Evolutionary conservation across 2,113 vertebrate species (phyloP).

Genomic region (Istiophorus platypterus): DNA sequence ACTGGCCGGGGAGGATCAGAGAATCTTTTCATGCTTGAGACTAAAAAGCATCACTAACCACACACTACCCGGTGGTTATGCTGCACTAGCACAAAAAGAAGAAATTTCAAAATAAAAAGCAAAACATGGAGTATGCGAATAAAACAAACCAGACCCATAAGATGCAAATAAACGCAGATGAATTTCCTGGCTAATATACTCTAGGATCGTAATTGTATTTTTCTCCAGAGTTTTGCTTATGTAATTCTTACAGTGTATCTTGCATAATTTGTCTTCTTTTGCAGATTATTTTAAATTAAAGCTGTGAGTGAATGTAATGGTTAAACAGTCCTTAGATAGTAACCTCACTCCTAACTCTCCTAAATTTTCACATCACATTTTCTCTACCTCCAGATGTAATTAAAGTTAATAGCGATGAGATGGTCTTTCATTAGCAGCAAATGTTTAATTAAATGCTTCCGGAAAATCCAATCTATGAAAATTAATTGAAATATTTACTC

Average conservation of each 20-base stretch:
- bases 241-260: neutral
- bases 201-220: neutral
- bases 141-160: neutral
- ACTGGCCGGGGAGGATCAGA: neutral
- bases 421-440: too few species aligned
- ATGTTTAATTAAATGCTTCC: too few species aligned
- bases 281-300: neutral
- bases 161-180: neutral
- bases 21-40: neutral
- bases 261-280: neutral
- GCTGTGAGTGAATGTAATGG: neutral
- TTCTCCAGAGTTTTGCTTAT: neutral
- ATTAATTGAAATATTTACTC: neutral
- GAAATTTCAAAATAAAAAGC: neutral
- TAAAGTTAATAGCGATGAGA: neutral
- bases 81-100: neutral
- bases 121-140: neutral
- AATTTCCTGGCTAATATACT: neutral
- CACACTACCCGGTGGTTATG: neutral
- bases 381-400: neutral
- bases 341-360: neutral
- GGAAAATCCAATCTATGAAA: too few species aligned
- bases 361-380: neutral
- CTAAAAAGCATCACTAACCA: neutral
- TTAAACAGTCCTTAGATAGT: neutral